phyloP scores from a whole-genome alignment of 1,140 invertebrate genomes.

The Apis laboriosa region DNA sequence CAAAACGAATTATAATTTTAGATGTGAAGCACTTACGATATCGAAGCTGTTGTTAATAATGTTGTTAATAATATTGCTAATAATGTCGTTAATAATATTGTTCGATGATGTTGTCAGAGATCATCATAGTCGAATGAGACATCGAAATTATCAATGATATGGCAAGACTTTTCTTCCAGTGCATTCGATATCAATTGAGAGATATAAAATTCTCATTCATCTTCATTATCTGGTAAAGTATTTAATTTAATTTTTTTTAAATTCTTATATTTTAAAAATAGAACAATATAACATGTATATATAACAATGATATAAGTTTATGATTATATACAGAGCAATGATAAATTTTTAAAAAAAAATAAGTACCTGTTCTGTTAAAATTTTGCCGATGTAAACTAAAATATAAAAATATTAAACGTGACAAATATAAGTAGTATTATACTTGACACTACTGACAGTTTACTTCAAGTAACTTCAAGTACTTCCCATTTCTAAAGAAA shows the following conservation, averaged over 20 bases:
- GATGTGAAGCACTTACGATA: slow-evolving; percentile 48
- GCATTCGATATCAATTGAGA: slow-evolving; percentile 62
- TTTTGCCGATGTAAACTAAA: slow-evolving; percentile 68
- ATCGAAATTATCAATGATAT: slow-evolving; percentile 63
- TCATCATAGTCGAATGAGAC: slow-evolving; percentile 55
- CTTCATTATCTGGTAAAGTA: slow-evolving; percentile 45
- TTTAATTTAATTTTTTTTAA: background rate
- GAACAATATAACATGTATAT: too few species aligned
- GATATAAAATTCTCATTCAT: slow-evolving; percentile 58
- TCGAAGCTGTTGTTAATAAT: slow-evolving; percentile 64
- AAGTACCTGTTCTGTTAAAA: slow-evolving; percentile 61
- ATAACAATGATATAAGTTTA: too few species aligned
- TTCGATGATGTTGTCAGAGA: slow-evolving; percentile 57
- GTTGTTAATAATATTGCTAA: too few species aligned
- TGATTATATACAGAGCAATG: too few species aligned
- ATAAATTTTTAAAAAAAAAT: too few species aligned
- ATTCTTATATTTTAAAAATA: too few species aligned
- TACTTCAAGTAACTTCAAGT: too few species aligned
- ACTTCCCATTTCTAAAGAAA: slow-evolving; percentile 63
- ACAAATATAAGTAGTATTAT: slow-evolving; percentile 53
- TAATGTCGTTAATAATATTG: slow-evolving; percentile 54
- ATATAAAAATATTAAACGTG: slow-evolving; percentile 68
- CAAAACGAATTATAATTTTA: background rate
- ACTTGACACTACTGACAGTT: slow-evolving; percentile 27
- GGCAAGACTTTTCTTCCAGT: slow-evolving; percentile 35